phyloP scores from a whole-genome alignment of 1,140 invertebrate species.

The Drosophila auraria region DNA sequence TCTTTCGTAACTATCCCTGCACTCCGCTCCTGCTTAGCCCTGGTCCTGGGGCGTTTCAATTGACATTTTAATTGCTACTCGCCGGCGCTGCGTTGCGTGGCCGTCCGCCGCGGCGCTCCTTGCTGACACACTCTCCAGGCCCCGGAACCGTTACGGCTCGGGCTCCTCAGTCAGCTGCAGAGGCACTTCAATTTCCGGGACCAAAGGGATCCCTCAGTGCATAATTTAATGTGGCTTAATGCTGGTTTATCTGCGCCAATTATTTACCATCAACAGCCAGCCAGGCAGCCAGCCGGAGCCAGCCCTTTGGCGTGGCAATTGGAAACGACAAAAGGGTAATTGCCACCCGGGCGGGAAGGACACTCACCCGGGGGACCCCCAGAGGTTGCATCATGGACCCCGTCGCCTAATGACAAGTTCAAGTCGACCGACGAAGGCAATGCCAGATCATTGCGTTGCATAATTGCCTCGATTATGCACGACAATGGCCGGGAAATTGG shows the following conservation, averaged over 20 bases:
- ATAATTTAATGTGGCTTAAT: slow-evolving; percentile 69
- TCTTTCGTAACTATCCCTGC: slow-evolving; percentile 1
- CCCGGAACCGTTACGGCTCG: background rate
- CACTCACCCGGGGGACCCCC: background rate
- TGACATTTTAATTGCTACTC: slow-evolving; percentile 78
- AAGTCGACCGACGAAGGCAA: slow-evolving; percentile 27
- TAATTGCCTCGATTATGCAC: slow-evolving; percentile 50
- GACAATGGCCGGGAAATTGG: slow-evolving; percentile 22
- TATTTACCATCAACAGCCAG: slow-evolving; percentile 49
- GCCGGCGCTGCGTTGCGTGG: slow-evolving; percentile 36
- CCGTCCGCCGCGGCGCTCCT: slow-evolving; percentile 19
- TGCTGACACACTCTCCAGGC: slow-evolving; percentile 18
- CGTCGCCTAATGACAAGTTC: slow-evolving; percentile 22
- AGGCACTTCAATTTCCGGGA: slow-evolving; percentile 32
- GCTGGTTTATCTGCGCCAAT: slow-evolving; percentile 59
- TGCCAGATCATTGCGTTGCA: slow-evolving; percentile 45
- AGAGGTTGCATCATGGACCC: slow-evolving; percentile 16
- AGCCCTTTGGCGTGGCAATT: slow-evolving; percentile 19
- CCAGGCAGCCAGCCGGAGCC: slow-evolving; percentile 10
- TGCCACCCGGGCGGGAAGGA: slow-evolving; percentile 12
- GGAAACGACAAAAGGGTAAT: slow-evolving; percentile 47
- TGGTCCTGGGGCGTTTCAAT: slow-evolving; percentile 62
- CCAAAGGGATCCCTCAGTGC: slow-evolving; percentile 52
- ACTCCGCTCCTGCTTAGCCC: slow-evolving; percentile 20
- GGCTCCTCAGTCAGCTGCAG: slow-evolving; percentile 15